Evolutionary conservation across 2,113 vertebrate genomes (phyloP).

Genomic region (Cygnus buccinator): DNA sequence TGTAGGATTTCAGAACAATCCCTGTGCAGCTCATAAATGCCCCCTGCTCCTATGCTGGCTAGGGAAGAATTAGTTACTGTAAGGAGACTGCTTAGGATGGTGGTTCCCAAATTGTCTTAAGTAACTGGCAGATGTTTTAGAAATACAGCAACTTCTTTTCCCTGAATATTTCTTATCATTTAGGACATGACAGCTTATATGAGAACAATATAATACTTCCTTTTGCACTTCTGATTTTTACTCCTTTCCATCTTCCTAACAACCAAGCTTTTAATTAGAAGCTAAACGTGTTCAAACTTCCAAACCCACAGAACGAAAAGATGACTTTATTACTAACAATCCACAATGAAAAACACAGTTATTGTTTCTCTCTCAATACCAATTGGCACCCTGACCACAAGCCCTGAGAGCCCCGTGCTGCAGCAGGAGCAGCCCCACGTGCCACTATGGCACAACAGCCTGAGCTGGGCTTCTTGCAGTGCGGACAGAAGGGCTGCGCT

Average conservation of each 20-base stretch:
- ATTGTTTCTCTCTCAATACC: too few relatives aligned
- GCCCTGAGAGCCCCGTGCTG: slow-evolving; percentile 20
- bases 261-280: background rate
- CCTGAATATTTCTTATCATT: background rate
- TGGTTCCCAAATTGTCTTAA: background rate
- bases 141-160: background rate
- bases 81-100: background rate
- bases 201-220: background rate
- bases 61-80: background rate
- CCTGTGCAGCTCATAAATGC: background rate
- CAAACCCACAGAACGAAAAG: background rate
- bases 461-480: slow-evolving; percentile 81
- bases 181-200: background rate
- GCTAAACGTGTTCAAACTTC: background rate
- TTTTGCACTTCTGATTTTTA: background rate
- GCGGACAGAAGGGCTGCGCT: slow-evolving; percentile 75
- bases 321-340: too few relatives aligned
- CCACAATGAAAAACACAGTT: too few relatives aligned
- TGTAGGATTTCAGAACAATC: background rate
- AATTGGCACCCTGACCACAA: too few relatives aligned
- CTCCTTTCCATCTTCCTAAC: background rate
- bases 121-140: background rate
- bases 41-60: background rate
- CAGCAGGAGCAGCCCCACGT: slow-evolving; percentile 72
- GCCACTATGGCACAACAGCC: slow-evolving; percentile 76